Evolutionary conservation across 2,888 invertebrate species (phyloP).

Genomic region (Iselma pallidipennis): DNA sequence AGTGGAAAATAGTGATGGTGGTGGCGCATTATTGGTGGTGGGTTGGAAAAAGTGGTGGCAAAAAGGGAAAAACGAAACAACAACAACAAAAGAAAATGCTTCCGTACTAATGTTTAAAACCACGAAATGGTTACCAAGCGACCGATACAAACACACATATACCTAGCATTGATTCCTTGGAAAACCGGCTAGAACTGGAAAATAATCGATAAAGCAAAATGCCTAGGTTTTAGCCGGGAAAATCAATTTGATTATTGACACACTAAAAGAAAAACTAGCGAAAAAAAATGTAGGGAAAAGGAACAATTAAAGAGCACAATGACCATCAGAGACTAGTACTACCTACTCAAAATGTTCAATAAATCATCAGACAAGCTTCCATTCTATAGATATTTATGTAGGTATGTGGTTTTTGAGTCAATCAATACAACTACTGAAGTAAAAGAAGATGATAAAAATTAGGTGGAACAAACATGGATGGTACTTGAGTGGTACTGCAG

Average conservation of each 20-base stretch:
- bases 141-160: constrained; percentile 51
- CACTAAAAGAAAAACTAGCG: constrained; percentile 2
- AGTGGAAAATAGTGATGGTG: constrained; percentile 15
- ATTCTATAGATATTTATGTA: too few species aligned
- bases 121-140: constrained; percentile 46
- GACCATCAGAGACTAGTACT: too few species aligned
- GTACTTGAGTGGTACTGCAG: too few species aligned
- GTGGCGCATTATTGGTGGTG: constrained; percentile 43
- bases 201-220: constrained; percentile 50
- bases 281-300: not conserved
- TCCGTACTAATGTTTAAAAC: constrained; percentile 45
- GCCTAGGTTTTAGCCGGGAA: constrained; percentile 46
- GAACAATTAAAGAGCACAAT: not conserved
- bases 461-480: constrained; percentile 9
- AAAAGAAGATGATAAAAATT: not conserved
- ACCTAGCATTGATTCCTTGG: constrained; percentile 52
- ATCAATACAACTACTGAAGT: too few species aligned
- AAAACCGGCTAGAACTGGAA: constrained; percentile 49
- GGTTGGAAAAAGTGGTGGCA: not conserved
- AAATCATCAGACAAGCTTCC: too few species aligned
- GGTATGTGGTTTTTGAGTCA: too few species aligned
- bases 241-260: constrained; percentile 45
- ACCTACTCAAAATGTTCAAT: too few species aligned
- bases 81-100: constrained; percentile 46
- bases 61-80: constrained; percentile 38